Percentiles rank a stretch among this genome's conserved stretches.
Conservation (phyloP, 2,888 invertebrate genomes). For the Acanthococcus lagerstroemiae region DNA sequence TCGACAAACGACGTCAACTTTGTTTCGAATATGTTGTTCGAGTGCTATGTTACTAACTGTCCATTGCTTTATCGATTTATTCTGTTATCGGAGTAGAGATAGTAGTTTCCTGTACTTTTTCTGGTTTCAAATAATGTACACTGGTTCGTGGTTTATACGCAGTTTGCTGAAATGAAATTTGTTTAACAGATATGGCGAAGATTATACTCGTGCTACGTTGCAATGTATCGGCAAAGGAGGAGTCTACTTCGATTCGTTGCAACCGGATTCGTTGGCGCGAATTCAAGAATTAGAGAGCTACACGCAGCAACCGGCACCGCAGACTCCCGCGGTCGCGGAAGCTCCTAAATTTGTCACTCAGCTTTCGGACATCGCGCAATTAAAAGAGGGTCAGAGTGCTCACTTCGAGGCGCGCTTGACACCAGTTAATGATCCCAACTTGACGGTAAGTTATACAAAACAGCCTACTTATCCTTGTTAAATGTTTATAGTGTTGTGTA, state of each 20-base stretch:
- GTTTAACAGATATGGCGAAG: constrained; percentile 68
- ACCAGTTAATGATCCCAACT: constrained; percentile 88
- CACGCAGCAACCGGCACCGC: constrained; percentile 52
- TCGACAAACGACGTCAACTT: no score
- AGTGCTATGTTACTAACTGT: no score
- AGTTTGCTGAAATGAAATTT: no score
- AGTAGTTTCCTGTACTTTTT: no score
- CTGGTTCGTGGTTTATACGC: no score
- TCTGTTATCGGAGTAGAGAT: no score
- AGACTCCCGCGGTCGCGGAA: constrained; percentile 54
- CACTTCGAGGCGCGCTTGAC: constrained; percentile 86
- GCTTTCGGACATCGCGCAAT: constrained; percentile 67
- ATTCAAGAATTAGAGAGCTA: constrained; percentile 76
- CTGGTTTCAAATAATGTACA: no score
- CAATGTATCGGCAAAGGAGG: constrained; percentile 74
- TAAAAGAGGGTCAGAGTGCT: constrained; percentile 90
- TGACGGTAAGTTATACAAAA: constrained; percentile 49
- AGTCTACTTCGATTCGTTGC: constrained; percentile 77
- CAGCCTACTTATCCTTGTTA: neutral
- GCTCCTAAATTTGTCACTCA: constrained; percentile 85
- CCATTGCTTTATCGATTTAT: no score
- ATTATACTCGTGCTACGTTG: constrained; percentile 74
- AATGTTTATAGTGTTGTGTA: neutral
- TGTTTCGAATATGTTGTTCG: no score
- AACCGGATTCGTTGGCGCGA: constrained; percentile 79